Base-by-base conservation (phyloP, 2,113 vertebrate genomes). In the Prochilodus magdalenae region DNA sequence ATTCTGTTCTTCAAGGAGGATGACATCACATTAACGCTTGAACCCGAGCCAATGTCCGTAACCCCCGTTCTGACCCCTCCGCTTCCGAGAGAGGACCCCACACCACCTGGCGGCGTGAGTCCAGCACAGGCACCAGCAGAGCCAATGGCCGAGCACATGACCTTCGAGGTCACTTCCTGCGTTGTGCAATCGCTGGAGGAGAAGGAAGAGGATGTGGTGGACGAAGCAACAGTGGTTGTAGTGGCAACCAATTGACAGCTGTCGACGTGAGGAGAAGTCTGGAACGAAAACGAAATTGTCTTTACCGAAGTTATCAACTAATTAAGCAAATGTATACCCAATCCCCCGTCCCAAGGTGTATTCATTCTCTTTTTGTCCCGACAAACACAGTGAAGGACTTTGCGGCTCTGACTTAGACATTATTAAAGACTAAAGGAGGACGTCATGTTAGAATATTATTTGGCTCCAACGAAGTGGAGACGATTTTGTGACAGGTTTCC, bases 91-190 rank as follows among this genome's bases (percentile, higher is more conserved):
- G 97, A 97, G 87, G 96, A 96, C 18, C 60, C 49, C 26, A n/a
- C 81, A 7, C 86, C 85, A 0, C 86, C 88, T 36, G 70, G 40
- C 10, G 47, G 62, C n/a, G n/a, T 71, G 70, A 84, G 67, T 87
- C 85, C 89, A 74, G 33, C 73, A 82, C 82, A 90, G 78, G 87
- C 93, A 81, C 92, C 88, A 4, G 14, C 59, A 1, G 90, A 92
- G 22, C 55, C 87, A 3, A 62, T 75, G 1, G 83, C 92, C 55
- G 95, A 94, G 86, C 93, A 96, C 85, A 96, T 93, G 88, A 92
- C 95, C 70, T 97, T 97, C 14, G 96, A 98, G 0, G 94, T 97
- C 80, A 96, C 95, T 24, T 96, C 97, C 60, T 96, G 96, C 30
- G 91, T 96, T 2, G 93, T 97, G 85, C 97, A 95, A 67, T 95